Evolutionary conservation across 2,113 vertebrate genomes (phyloP), one percentile per base, ranked within the genome.

Genomic region (Hymenochirus boettgeri): DNA sequence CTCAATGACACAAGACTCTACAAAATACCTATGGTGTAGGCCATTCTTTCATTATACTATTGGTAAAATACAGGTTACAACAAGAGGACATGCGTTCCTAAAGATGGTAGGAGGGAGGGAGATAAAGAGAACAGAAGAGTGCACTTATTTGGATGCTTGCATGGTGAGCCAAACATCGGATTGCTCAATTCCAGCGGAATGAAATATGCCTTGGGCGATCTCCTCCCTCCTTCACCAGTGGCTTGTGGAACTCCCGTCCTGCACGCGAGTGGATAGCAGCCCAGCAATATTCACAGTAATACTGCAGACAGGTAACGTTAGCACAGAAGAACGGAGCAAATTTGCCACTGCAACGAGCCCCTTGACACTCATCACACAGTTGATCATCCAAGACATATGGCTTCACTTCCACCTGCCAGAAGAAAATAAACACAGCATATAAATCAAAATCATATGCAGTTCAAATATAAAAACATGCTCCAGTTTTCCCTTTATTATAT

Each of bases 271-370:
- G 96, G 81, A 99, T 99, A 83, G 95, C 95, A 76, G 96, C 96
- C 96, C 96, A 99, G 90, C 96, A 99, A 86, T 98, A 98, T 92
- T 99, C 96, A 82, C 96, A 99, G 93, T 99, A 99, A 91, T 99
- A 99, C 93, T 99, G 96, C 85, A 99, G 92, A 90, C 96, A 99
- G 86, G 96, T 99, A 83, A 99, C 96, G 27, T 99, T 99, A 83
- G 96, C 96, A 85, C 96, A 99, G 92, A 99, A 99, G 85, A 99
- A 99, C 39, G 96, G 96, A 70, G 96, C 96, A 61, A 99, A 99
- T 79, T 99, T 99, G 27, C 96, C 96, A 77, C 94, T 96, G 6
- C 96, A 99, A 75, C 96, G 96, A 65, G 96, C 96, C 80, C 96
- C 96, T 87, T 99, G 96, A 86, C 96, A 99, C 87, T 99, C 96